These are phyloP conservation scores for Protophormia terraenovae DNA, from an alignment of 2,888 invertebrate genomes.

Conservation along the genomic window DNA sequence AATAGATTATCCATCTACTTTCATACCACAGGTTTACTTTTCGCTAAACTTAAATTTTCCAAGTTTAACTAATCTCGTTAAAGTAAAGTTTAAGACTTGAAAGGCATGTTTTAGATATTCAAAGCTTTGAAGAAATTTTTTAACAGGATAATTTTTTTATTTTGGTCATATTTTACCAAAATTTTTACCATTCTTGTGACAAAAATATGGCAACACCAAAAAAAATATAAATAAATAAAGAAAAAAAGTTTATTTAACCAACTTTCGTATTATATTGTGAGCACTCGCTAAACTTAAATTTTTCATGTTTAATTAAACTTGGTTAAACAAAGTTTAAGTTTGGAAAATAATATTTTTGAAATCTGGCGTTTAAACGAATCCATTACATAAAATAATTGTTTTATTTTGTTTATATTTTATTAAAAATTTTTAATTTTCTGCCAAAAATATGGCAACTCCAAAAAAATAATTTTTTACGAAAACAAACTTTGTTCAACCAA, in stretches of 20 bases:
- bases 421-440: not conserved
- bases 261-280: too few species aligned
- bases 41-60: not conserved
- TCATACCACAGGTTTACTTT: not conserved
- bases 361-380: too few species aligned
- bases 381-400: too few species aligned
- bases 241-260: too few species aligned
- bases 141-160: not conserved
- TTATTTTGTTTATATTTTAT: too few species aligned
- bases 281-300: too few species aligned
- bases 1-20: not conserved
- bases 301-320: not conserved
- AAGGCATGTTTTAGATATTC: not conserved
- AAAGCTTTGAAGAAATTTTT: not conserved
- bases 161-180: not conserved
- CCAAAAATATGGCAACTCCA: not conserved
- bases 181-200: not conserved
- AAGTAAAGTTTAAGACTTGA: not conserved
- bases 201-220: too few species aligned
- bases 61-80: not conserved
- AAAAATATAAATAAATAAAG: too few species aligned
- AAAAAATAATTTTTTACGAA: not conserved
- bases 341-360: too few species aligned
- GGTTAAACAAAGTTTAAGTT: not conserved
- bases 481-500: not conserved